Base-by-base conservation (phyloP, 1,140 invertebrate genomes). In the Whitmania pigra region DNA sequence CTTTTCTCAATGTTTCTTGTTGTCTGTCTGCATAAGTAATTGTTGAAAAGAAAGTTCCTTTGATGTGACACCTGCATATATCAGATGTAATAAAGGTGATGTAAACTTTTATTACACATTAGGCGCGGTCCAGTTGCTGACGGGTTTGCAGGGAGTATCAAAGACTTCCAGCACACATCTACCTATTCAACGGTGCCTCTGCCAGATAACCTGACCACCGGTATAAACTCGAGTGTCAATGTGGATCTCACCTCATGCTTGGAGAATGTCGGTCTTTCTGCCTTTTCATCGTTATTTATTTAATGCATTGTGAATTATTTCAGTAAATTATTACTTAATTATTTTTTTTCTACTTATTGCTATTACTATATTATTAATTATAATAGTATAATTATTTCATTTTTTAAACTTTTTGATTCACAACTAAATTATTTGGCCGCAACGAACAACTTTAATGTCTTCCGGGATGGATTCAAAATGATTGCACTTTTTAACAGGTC, bases 121-220 rank as follows among this genome's bases (percentile, higher is more conserved):
- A 73, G 72, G 22, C 72, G 67, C 20, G 72, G 72, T 69, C 72
- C 72, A 29, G 67, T 73, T n/a, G 25, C 20, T 40, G 25, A 40
- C 17, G 53, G 67, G 7, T 73, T 73, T 72, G 25, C 73, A 11
- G 73, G 73, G 17, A 71, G 73, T n/a, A n/a, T 73, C 43, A 43
- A 22, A 31, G 29, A 71, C 20, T 71, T 71, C 43, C 54, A 57
- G 36, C 69, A 73, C 36, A 72, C 25, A 15, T 29, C 29, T 9
- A 54, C 49, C 43, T 40, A 2, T 17, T 36, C 67, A 4, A 22
- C 4, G 2, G 57, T 27, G 20, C 71, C 43, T 31, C 53, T 29
- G 17, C 54, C 54, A 6, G 31, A 60, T 53, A 63, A 4, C 29
- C 55, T 29, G 53, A 36, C 43, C 29, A 22, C 71, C 20, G 71